Evolutionary conservation across 2,113 vertebrate genomes (phyloP).

Genomic region (Sitta europaea): DNA sequence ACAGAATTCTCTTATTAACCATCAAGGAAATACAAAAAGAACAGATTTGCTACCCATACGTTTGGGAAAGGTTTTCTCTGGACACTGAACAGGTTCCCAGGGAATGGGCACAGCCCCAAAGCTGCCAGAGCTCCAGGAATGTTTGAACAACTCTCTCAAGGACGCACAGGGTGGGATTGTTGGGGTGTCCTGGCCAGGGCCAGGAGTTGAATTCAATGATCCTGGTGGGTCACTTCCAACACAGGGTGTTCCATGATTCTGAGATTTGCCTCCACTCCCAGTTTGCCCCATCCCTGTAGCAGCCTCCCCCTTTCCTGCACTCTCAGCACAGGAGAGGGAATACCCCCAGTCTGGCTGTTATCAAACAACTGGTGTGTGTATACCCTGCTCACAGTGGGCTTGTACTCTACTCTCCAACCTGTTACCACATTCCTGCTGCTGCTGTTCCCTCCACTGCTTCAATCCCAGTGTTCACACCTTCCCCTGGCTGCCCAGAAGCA

Average conservation of each 20-base stretch:
- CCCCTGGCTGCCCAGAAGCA: neutral
- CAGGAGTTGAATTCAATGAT: neutral
- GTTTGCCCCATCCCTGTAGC: neutral
- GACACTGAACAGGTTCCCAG: neutral
- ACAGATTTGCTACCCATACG: neutral
- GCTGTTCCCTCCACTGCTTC: neutral
- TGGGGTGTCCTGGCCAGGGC: neutral
- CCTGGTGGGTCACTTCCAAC: neutral
- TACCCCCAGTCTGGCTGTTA: neutral
- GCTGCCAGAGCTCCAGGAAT: neutral
- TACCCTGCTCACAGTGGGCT: neutral
- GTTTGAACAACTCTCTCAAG: accelerated
- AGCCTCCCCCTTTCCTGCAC: neutral
- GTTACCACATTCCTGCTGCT: neutral
- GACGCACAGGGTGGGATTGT: neutral
- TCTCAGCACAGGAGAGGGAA: neutral
- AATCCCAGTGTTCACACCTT: neutral
- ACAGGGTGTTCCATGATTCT: neutral
- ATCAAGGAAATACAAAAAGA: neutral
- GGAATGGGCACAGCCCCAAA: accelerated
- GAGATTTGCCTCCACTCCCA: neutral
- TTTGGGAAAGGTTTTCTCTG: neutral
- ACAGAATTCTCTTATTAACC: neutral
- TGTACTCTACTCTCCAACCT: neutral
- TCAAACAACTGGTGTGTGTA: neutral